Percentiles rank a stretch among this genome's conserved stretches.
These are phyloP conservation scores for Orchestia grillus DNA, from an alignment of 1,140 invertebrate genomes.

Conservation along the genomic window DNA sequence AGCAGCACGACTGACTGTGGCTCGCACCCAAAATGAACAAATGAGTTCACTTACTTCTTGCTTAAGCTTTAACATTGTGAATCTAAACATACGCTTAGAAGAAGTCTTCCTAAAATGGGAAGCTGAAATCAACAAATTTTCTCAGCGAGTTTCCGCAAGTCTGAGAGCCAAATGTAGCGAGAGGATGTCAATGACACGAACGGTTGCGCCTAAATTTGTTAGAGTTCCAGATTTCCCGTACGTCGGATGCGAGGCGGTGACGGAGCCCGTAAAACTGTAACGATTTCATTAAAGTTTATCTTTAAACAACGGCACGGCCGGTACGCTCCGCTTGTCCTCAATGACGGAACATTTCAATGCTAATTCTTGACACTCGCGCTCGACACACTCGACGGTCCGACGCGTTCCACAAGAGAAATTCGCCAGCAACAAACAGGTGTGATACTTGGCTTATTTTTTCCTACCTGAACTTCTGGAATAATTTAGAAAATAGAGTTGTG, in stretches of 20 bases:
- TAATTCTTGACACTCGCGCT: background rate
- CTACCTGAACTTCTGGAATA: background rate
- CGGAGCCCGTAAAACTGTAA: slow-evolving; percentile 25
- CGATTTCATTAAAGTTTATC: background rate
- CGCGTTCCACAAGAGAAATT: background rate
- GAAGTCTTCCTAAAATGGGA: background rate
- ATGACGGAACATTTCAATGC: background rate
- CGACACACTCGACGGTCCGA: background rate
- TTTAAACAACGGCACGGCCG: background rate
- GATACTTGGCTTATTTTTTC: background rate
- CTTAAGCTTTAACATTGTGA: background rate
- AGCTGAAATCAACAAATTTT: background rate
- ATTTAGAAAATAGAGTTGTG: too few species aligned
- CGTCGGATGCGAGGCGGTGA: background rate
- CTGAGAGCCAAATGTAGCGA: background rate
- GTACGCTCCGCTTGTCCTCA: slow-evolving; percentile 41
- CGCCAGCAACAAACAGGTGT: background rate
- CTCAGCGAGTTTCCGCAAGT: background rate
- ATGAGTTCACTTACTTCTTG: background rate
- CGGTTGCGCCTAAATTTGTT: background rate
- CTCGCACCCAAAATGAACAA: background rate
- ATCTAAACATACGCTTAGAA: background rate
- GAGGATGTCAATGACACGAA: slow-evolving; percentile 16
- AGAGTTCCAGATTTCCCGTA: background rate
- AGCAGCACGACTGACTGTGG: background rate